These are phyloP conservation scores for Chloropsis hardwickii DNA, from an alignment of 2,113 vertebrate species.

Conservation along the genomic window DNA sequence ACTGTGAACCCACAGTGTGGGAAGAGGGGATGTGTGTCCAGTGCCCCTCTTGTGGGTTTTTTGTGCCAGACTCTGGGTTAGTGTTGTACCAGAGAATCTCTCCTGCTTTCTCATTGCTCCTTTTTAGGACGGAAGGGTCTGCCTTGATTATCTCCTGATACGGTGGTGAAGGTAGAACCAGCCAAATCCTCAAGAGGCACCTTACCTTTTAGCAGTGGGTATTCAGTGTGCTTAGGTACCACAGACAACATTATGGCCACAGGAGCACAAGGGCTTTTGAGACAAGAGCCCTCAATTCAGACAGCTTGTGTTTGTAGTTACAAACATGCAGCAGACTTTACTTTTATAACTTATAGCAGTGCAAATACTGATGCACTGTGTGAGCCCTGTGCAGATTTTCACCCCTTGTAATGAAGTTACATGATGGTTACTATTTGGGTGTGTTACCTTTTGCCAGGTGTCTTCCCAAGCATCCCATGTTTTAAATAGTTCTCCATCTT, in stretches of 20 bases:
- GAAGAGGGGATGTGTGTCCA: fast-evolving
- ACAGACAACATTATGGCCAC: neutral
- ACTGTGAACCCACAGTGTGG: neutral
- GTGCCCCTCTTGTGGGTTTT: fast-evolving
- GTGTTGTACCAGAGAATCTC: fast-evolving
- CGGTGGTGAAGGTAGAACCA: neutral
- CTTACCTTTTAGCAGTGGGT: neutral
- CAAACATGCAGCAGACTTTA: neutral
- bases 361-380: fast-evolving
- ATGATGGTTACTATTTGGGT: neutral
- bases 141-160: neutral
- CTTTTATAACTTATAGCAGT: neutral
- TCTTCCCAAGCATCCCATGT: neutral
- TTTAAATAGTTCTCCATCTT: neutral
- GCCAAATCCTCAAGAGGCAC: neutral
- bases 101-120: neutral
- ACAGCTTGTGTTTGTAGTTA: neutral
- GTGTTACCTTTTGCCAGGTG: neutral
- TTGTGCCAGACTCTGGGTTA: neutral
- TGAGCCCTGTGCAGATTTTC: neutral
- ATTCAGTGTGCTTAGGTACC: neutral
- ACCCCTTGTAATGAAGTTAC: neutral
- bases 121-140: neutral
- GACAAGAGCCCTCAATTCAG: neutral
- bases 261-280: neutral